phyloP scores from a whole-genome alignment of 1,140 invertebrate species.

The Lepidostoma basale region DNA sequence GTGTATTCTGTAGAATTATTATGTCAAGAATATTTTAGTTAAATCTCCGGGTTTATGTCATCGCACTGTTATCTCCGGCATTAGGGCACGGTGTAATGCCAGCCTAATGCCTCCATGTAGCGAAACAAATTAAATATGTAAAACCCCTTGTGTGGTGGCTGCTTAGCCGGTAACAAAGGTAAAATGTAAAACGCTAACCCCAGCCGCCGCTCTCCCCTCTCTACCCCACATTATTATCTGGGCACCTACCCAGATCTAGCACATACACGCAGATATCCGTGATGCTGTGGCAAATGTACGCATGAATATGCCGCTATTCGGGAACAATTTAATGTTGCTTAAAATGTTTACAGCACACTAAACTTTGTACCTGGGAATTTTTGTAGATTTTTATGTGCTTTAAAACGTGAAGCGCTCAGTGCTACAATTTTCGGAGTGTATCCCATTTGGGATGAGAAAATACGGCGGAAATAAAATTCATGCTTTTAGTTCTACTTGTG shows the following conservation, averaged over 20 bases:
- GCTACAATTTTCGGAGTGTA: no score
- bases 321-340: background rate
- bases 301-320: background rate
- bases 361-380: no score
- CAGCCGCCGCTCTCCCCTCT: no score
- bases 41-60: slow-evolving; percentile 23
- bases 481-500: no score
- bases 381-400: no score
- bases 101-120: slow-evolving; percentile 15
- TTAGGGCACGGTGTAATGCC: slow-evolving; percentile 20
- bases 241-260: no score
- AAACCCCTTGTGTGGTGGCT: slow-evolving; percentile 17
- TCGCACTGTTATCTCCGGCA: slow-evolving; percentile 15
- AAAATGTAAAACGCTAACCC: slow-evolving; percentile 23
- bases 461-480: no score
- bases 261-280: no score
- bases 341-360: background rate
- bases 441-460: no score
- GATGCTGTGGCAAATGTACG: background rate
- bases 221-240: no score
- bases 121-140: slow-evolving; percentile 38
- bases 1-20: slow-evolving; percentile 6
- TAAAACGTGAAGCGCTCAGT: no score
- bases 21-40: slow-evolving; percentile 14
- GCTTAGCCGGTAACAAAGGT: slow-evolving; percentile 26